These are phyloP conservation scores for Champsocephalus esox DNA, from an alignment of 2,797 vertebrate species.

Conservation along the genomic window DNA sequence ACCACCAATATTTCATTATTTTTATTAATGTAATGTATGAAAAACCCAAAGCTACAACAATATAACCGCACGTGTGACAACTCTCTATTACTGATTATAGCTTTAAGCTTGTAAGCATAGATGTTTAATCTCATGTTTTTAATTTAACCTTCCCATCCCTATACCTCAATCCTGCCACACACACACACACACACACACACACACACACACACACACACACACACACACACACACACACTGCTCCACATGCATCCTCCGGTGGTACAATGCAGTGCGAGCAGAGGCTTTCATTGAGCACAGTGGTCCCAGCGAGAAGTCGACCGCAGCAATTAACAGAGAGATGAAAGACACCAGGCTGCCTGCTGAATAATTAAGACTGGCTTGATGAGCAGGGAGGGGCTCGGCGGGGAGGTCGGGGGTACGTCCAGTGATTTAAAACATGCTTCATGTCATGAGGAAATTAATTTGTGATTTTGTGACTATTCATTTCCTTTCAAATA, in stretches of 20 bases:
- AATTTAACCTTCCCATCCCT: conserved; percentile 27
- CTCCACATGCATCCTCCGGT: conserved; percentile 50
- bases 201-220: conserved; percentile 18
- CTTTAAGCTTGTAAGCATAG: conserved; percentile 12
- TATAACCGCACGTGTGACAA: neutral
- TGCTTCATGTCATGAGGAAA: conserved; percentile 28
- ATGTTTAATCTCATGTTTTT: conserved; percentile 23
- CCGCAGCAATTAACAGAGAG: conserved; percentile 81
- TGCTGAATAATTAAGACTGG: conserved; percentile 84
- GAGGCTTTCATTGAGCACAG: conserved; percentile 70
- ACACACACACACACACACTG: conserved; percentile 16
- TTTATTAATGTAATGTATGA: neutral
- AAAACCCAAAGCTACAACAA: conserved; percentile 12
- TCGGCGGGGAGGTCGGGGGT: conserved; percentile 39
- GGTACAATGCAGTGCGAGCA: conserved; percentile 52
- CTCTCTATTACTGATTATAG: conserved; percentile 3
- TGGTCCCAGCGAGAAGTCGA: conserved; percentile 79
- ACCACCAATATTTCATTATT: neutral
- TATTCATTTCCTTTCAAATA: conserved; percentile 24
- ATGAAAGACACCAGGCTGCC: conserved; percentile 82
- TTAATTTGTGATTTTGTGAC: conserved; percentile 18
- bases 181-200: conserved; percentile 18
- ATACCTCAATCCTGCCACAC: conserved; percentile 12
- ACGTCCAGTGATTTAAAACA: conserved; percentile 45
- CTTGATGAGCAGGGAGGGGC: conserved; percentile 76